phyloP scores from a whole-genome alignment of 2,888 invertebrate genomes.

The Parthenolecanium corni region DNA sequence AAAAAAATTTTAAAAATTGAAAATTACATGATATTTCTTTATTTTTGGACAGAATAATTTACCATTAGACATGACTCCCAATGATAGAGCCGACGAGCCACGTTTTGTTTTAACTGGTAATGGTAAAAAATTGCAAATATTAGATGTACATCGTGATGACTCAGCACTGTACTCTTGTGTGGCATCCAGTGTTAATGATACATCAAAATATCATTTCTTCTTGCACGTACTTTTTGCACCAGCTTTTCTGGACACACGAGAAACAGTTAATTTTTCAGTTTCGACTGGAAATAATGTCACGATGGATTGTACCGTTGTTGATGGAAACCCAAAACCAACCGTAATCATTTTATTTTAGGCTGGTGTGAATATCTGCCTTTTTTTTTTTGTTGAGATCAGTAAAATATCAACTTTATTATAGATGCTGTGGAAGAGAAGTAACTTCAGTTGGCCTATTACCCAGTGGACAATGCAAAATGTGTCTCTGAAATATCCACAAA shows the following conservation, averaged over 20 bases:
- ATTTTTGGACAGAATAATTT: background rate
- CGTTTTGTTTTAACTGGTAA: background rate
- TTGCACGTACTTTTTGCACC: background rate
- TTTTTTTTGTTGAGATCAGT: background rate
- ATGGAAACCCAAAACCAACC: slow-evolving; percentile 2
- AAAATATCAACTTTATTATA: background rate
- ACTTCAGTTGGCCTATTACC: slow-evolving; percentile 6
- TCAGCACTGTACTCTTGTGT: background rate
- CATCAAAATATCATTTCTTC: background rate
- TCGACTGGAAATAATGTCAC: background rate
- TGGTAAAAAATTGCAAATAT: slow-evolving; percentile 8
- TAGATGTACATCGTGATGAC: background rate
- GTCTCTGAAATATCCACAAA: background rate
- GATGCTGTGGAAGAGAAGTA: slow-evolving; percentile 1
- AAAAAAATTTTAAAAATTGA: too few species aligned
- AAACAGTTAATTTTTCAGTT: background rate
- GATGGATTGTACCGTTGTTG: background rate
- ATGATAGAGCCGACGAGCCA: slow-evolving; percentile 7
- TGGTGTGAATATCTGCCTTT: background rate
- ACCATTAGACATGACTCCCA: background rate
- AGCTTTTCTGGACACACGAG: background rate
- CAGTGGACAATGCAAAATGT: slow-evolving; percentile 1
- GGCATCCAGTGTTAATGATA: background rate
- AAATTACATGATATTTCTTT: background rate
- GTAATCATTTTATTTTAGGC: background rate